These are phyloP conservation scores for Hipposideros armiger DNA, from an alignment of 2,113 vertebrate genomes.

Conservation along the genomic window DNA sequence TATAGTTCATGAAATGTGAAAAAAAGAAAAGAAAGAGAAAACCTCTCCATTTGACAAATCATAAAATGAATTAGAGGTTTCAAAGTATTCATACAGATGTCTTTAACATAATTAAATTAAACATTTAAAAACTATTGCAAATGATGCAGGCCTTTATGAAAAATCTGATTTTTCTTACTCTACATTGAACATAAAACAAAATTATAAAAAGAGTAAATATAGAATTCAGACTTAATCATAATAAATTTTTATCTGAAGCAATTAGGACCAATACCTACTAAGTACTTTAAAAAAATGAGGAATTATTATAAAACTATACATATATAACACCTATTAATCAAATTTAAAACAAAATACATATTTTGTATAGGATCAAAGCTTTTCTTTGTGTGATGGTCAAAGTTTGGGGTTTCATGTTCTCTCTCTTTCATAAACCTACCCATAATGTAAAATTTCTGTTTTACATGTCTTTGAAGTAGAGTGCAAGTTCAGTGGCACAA, in stretches of 20 bases:
- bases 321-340: background rate
- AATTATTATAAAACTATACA: background rate
- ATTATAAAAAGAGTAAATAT: background rate
- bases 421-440: background rate
- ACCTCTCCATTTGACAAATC: conserved; percentile 5
- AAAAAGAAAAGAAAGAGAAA: background rate
- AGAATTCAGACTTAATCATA: conserved; percentile 12
- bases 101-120: conserved; percentile 13
- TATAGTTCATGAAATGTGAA: background rate
- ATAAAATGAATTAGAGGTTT: conserved; percentile 36
- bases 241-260: conserved; percentile 25
- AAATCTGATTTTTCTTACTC: background rate
- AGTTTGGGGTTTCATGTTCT: background rate
- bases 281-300: conserved; percentile 16
- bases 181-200: conserved; percentile 1
- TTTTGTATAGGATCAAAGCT: background rate
- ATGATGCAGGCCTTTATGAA: conserved; percentile 1
- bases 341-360: background rate
- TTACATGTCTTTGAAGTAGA: background rate
- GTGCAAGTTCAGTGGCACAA: background rate
- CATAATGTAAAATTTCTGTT: background rate
- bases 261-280: background rate
- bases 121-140: conserved; percentile 5
- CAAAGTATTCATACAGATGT: background rate
- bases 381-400: background rate